Percentiles rank a stretch among this genome's conserved stretches.
Evolutionary conservation across 2,113 vertebrate species (phyloP).

Genomic region (Ctenomys sociabilis): DNA sequence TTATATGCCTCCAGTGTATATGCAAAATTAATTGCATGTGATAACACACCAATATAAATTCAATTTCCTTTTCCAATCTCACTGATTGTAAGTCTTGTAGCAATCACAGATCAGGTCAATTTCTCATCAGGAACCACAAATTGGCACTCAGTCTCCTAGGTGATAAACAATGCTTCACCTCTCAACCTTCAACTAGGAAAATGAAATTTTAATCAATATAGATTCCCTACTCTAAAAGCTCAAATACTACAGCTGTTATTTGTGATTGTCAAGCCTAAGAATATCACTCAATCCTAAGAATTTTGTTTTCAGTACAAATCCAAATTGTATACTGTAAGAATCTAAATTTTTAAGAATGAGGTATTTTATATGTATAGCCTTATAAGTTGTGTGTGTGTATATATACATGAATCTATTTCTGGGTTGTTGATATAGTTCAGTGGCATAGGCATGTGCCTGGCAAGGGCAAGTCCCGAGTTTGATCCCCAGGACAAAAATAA

Average conservation of each 20-base stretch:
- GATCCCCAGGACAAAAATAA: no score
- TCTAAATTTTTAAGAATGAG: slow-evolving; percentile 49
- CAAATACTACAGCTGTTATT: slow-evolving; percentile 38
- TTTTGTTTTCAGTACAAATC: slow-evolving; percentile 21
- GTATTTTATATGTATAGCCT: background rate
- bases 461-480: no score
- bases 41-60: slow-evolving; percentile 78
- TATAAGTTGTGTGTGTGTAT: background rate
- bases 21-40: slow-evolving; percentile 81
- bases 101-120: slow-evolving; percentile 80
- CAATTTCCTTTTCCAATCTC: slow-evolving; percentile 78
- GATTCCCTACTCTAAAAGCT: slow-evolving; percentile 20
- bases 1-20: slow-evolving; percentile 47
- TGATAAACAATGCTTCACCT: slow-evolving; percentile 78
- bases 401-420: background rate
- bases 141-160: slow-evolving; percentile 77
- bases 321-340: slow-evolving; percentile 45
- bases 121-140: slow-evolving; percentile 83
- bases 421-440: no score
- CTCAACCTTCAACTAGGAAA: slow-evolving; percentile 67
- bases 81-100: slow-evolving; percentile 72
- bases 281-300: slow-evolving; percentile 41
- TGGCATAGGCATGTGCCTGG: no score
- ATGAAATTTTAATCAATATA: slow-evolving; percentile 63
- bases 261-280: slow-evolving; percentile 4